phyloP scores from a whole-genome alignment of 2,888 invertebrate genomes.

The Pheosia gnoma region DNA sequence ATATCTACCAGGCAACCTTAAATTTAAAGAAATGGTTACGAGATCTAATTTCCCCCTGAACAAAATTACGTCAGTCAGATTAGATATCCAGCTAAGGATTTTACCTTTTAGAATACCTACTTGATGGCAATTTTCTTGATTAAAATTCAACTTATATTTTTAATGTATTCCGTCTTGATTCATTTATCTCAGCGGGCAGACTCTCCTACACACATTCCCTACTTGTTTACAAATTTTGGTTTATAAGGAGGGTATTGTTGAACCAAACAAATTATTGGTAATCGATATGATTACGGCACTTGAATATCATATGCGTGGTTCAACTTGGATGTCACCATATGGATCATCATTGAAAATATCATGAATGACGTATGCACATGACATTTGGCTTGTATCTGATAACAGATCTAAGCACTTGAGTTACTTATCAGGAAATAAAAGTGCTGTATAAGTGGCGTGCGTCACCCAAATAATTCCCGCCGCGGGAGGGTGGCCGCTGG shows the following conservation, averaged over 20 bases:
- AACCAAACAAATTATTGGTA: not conserved
- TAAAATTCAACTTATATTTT: too few species aligned
- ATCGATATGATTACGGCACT: not conserved
- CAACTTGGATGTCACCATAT: not conserved
- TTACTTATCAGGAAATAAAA: slow-evolving; percentile 52
- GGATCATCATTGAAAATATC: slow-evolving; percentile 7
- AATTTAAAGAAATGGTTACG: too few species aligned
- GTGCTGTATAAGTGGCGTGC: slow-evolving; percentile 56
- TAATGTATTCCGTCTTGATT: not conserved
- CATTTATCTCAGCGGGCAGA: not conserved
- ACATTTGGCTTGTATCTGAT: slow-evolving; percentile 27
- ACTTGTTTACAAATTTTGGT: not conserved
- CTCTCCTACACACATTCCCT: not conserved
- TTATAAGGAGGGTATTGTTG: not conserved
- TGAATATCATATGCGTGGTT: too few species aligned
- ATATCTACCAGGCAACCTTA: too few species aligned
- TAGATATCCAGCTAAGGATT: too few species aligned
- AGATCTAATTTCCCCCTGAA: too few species aligned
- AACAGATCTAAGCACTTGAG: slow-evolving; percentile 36
- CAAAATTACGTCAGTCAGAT: too few species aligned
- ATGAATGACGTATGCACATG: slow-evolving; percentile 25
- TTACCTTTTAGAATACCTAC: too few species aligned
- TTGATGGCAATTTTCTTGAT: too few species aligned
- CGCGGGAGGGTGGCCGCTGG: slow-evolving; percentile 19
- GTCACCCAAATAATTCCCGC: slow-evolving; percentile 62